These are phyloP conservation scores for Lophius piscatorius DNA, from an alignment of 2,113 vertebrate species.

Conservation along the genomic window DNA sequence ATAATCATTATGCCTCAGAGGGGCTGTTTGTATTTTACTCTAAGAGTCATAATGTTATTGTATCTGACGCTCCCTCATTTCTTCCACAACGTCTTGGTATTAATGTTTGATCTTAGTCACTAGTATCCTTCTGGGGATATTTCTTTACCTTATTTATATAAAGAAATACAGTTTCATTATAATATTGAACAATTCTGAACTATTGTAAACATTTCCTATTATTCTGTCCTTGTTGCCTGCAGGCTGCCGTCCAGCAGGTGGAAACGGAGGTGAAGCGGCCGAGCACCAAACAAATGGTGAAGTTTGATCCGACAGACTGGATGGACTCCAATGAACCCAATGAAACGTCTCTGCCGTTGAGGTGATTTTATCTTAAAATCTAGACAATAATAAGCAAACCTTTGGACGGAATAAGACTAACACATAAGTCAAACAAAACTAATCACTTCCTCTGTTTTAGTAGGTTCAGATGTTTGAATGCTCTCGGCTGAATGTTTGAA, in stretches of 20 bases:
- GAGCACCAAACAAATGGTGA: constrained; percentile 19
- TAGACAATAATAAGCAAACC: neutral
- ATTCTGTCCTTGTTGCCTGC: constrained; percentile 7
- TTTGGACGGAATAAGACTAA: neutral
- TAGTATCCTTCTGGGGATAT: too few species aligned
- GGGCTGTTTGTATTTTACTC: too few species aligned
- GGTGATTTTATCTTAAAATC: constrained; percentile 20
- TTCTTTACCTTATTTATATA: too few species aligned
- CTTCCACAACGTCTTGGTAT: too few species aligned
- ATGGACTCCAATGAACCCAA: constrained; percentile 29
- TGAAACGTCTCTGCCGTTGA: neutral
- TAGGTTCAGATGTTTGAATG: neutral
- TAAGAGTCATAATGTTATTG: too few species aligned
- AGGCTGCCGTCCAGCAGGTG: constrained; percentile 5
- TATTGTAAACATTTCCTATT: neutral
- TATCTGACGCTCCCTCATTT: too few species aligned
- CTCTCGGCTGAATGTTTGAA: too few species aligned
- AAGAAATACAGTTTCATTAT: too few species aligned
- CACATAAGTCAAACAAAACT: neutral
- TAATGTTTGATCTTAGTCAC: too few species aligned
- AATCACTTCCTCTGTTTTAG: neutral
- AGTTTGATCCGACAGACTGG: constrained; percentile 60
- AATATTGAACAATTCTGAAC: too few species aligned
- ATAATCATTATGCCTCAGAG: too few species aligned
- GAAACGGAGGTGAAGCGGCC: neutral